These are phyloP conservation scores for Paedocypris sp. DNA, from an alignment of 2,113 vertebrate genomes.

Conservation along the genomic window DNA sequence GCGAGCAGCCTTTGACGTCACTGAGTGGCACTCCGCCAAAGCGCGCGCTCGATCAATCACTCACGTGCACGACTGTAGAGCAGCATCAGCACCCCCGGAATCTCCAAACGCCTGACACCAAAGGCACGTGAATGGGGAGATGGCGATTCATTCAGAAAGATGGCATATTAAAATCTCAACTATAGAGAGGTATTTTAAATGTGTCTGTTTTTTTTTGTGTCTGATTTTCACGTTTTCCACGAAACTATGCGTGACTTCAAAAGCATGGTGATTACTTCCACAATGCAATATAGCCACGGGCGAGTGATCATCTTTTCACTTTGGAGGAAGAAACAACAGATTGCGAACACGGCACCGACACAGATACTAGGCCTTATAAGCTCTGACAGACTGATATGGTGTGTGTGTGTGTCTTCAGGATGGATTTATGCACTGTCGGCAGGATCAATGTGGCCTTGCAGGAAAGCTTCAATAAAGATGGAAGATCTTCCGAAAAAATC, in stretches of 20 bases:
- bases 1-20: background rate
- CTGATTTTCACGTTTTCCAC: too few species aligned
- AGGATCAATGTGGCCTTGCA: conserved; percentile 7
- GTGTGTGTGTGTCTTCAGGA: background rate
- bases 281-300: too few species aligned
- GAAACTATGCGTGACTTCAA: too few species aligned
- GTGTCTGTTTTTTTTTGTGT: background rate
- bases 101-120: background rate
- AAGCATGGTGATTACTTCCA: too few species aligned
- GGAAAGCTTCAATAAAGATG: background rate
- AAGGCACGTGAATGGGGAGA: background rate
- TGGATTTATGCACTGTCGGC: background rate
- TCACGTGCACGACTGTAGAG: conserved; percentile 17
- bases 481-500: background rate
- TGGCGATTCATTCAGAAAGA: too few species aligned
- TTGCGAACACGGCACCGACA: background rate
- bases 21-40: background rate
- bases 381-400: background rate
- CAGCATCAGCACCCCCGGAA: background rate
- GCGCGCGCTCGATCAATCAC: conserved; percentile 3
- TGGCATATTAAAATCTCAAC: too few species aligned
- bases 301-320: background rate
- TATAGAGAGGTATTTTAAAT: too few species aligned
- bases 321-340: background rate
- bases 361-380: background rate